Conservation (phyloP, 1,140 invertebrate genomes). For the Portunus trituberculatus region DNA sequence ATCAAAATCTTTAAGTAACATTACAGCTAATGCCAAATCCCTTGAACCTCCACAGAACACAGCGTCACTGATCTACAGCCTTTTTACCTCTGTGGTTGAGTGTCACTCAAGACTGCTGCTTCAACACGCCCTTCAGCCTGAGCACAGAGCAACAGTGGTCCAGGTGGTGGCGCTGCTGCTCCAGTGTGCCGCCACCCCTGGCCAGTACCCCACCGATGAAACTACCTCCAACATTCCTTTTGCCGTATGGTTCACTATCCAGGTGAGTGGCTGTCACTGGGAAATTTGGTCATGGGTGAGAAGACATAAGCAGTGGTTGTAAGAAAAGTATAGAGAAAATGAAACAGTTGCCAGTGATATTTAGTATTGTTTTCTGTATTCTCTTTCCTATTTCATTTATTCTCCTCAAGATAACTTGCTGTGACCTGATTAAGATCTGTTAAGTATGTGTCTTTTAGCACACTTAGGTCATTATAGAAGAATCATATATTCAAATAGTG, state of each 20-base stretch:
- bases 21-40: background rate
- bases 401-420: too few relatives aligned
- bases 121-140: constrained; percentile 73
- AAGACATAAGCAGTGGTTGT: background rate
- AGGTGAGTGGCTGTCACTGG: constrained; percentile 67
- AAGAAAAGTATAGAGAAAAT: background rate
- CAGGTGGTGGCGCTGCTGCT: constrained; percentile 76
- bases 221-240: constrained; percentile 77
- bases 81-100: constrained; percentile 76
- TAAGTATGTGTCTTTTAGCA: too few relatives aligned
- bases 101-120: constrained; percentile 75
- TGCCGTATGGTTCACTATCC: constrained; percentile 77
- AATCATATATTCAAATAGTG: too few relatives aligned
- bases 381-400: too few relatives aligned
- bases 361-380: background rate
- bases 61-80: constrained; percentile 74
- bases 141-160: constrained; percentile 71
- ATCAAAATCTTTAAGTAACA: background rate
- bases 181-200: constrained; percentile 77
- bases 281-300: background rate
- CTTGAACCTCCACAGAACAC: constrained; percentile 68
- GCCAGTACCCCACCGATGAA: constrained; percentile 77
- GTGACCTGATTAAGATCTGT: too few relatives aligned
- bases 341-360: background rate
- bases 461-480: too few relatives aligned